phyloP scores from a whole-genome alignment of 2,888 invertebrate species.

The Chaitophorus viminalis region DNA sequence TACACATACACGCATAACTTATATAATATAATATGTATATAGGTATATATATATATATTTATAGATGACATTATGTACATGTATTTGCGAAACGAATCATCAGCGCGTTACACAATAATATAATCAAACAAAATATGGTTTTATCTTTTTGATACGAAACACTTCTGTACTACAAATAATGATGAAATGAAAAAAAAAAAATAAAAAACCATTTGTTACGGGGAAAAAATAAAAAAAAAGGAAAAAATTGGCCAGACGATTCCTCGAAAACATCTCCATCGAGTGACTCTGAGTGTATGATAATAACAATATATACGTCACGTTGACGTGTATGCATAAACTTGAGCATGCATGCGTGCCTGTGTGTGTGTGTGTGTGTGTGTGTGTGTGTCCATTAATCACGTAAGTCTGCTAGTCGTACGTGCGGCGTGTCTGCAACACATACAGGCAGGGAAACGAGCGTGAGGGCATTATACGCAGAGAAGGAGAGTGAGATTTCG shows the following conservation, averaged over 20 bases:
- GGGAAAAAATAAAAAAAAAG: no score
- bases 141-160: neutral
- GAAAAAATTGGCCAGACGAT: neutral
- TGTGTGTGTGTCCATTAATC: constrained; percentile 8
- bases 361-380: neutral
- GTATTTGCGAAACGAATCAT: neutral
- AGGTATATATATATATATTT: no score
- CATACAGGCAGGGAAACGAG: neutral
- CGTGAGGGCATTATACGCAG: no score
- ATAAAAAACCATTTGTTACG: neutral
- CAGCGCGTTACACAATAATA: neutral
- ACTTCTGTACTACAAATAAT: neutral
- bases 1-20: no score
- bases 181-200: neutral
- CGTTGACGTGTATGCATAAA: neutral
- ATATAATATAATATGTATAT: neutral
- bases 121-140: neutral
- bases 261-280: neutral
- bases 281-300: neutral
- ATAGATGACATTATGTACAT: no score
- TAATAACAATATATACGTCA: no score
- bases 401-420: neutral
- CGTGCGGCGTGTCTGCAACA: neutral
- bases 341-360: no score
- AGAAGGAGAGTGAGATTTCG: no score